Percentiles rank a stretch among this genome's conserved stretches.
These are phyloP conservation scores for Campylorhamphus procurvoides DNA, from an alignment of 2,113 vertebrate genomes.

Conservation along the genomic window DNA sequence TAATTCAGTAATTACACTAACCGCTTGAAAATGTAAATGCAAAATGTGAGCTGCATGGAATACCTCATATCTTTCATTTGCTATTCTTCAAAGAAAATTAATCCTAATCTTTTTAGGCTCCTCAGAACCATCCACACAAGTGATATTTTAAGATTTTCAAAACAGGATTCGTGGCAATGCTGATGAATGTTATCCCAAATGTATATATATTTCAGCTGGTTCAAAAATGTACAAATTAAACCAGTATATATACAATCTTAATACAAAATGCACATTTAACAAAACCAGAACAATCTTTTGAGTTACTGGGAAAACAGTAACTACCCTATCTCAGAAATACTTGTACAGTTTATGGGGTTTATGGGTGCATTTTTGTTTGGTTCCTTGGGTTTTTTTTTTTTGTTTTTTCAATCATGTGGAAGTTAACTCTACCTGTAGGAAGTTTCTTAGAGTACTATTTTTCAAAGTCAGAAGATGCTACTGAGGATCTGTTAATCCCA, in stretches of 20 bases:
- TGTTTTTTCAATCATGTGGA: background rate
- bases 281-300: background rate
- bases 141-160: background rate
- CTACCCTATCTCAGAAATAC: background rate
- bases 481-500: background rate
- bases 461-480: background rate
- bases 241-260: background rate
- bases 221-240: background rate
- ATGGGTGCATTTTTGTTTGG: too few relatives aligned
- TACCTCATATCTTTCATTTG: background rate
- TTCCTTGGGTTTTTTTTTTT: background rate
- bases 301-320: background rate
- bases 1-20: background rate
- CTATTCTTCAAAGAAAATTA: background rate
- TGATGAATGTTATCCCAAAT: background rate
- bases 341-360: background rate
- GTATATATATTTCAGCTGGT: rapidly evolving
- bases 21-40: background rate
- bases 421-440: background rate
- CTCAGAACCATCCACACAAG: background rate
- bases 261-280: background rate
- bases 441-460: background rate
- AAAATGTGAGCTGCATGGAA: background rate
- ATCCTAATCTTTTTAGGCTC: background rate
- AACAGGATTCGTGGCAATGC: background rate